Evolutionary conservation across 2,113 vertebrate species (phyloP).

Genomic region (Amphiprion percula): DNA sequence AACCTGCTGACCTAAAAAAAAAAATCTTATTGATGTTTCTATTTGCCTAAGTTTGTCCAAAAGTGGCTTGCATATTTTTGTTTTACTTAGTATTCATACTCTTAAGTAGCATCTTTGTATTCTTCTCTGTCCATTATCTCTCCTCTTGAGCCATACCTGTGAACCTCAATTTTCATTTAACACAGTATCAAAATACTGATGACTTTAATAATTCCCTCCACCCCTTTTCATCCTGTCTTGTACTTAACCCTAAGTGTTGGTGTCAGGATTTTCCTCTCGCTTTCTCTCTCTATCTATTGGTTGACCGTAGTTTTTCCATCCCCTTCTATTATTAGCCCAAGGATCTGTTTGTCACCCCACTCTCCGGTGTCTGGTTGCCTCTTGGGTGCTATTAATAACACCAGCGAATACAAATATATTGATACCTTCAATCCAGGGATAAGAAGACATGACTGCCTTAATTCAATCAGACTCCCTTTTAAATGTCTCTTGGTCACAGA

Average conservation of each 20-base stretch:
- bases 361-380: slow-evolving; percentile 80
- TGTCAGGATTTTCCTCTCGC: slow-evolving; percentile 46
- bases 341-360: slow-evolving; percentile 76
- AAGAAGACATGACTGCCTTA: slow-evolving; percentile 73
- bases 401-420: slow-evolving; percentile 61
- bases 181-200: slow-evolving; percentile 6
- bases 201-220: not conserved
- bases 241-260: slow-evolving; percentile 27
- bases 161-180: not conserved
- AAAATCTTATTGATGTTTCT: too few species aligned
- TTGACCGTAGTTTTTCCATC: slow-evolving; percentile 66
- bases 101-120: not conserved
- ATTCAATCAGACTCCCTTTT: slow-evolving; percentile 75
- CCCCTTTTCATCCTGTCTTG: not conserved
- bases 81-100: not conserved
- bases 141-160: not conserved
- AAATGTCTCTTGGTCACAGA: slow-evolving; percentile 53
- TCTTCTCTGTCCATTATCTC: not conserved
- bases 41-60: too few species aligned
- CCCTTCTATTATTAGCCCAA: slow-evolving; percentile 75
- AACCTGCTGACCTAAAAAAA: too few species aligned
- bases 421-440: slow-evolving; percentile 60
- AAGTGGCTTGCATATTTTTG: too few species aligned
- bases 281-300: slow-evolving; percentile 24
- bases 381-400: slow-evolving; percentile 79